phyloP scores from a whole-genome alignment of 2,113 vertebrate species.

The Catharus minimus region DNA sequence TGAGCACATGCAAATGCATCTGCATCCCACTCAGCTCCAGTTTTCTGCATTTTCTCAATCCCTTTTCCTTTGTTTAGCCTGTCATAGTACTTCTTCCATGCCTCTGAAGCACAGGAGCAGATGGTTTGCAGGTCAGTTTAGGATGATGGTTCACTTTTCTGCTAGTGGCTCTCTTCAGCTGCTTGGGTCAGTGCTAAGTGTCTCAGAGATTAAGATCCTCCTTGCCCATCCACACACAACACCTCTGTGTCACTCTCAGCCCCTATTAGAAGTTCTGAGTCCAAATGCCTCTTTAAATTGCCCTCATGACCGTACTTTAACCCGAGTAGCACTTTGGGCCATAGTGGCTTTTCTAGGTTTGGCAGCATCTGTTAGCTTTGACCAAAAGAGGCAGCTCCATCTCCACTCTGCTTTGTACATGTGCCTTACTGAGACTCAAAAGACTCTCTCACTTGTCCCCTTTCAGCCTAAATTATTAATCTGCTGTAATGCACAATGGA shows the following conservation, averaged over 20 bases:
- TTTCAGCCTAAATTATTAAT: slow-evolving; percentile 62
- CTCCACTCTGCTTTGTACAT: not conserved
- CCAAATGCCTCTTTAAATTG: slow-evolving; percentile 2
- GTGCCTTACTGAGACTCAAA: not conserved
- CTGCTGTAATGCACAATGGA: slow-evolving; percentile 52
- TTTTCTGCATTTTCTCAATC: not conserved
- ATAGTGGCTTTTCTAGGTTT: not conserved
- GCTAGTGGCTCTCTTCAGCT: not conserved
- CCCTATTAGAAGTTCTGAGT: not conserved
- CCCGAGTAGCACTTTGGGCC: slow-evolving; percentile 5
- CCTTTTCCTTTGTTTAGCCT: not conserved
- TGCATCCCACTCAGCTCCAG: not conserved
- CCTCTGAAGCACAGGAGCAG: not conserved
- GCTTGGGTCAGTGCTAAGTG: not conserved
- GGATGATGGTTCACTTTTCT: not conserved
- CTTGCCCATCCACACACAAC: not conserved
- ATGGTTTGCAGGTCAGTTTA: not conserved
- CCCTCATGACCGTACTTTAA: not conserved
- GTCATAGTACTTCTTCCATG: not conserved
- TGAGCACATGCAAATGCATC: fast-evolving
- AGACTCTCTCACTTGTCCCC: not conserved
- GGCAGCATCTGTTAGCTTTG: not conserved
- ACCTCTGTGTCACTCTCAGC: not conserved
- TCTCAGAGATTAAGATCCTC: not conserved
- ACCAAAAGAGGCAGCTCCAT: not conserved